Base-by-base conservation (phyloP, 1,140 invertebrate genomes). In the Drosophila yakuba region DNA sequence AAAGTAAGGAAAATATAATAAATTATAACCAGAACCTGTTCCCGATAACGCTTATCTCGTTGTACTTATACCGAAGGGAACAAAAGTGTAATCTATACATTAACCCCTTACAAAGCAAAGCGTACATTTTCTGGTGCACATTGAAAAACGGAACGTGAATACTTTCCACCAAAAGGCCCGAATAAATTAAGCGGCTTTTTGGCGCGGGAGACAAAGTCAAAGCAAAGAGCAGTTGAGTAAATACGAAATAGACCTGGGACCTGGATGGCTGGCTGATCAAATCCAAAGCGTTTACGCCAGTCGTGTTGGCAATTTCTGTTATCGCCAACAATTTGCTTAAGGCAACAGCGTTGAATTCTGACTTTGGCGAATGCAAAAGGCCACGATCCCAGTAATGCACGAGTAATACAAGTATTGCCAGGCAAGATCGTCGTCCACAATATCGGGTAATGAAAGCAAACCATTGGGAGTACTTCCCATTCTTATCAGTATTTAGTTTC, bases 251-350 rank as follows among this genome's bases (percentile, higher is more conserved):
- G 50, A 56, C 14, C 35, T 28, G 25, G 6, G 45, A 11, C 25
- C 20, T n/a, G n/a, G n/a, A 32, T 32, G 32, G 32, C 7, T 14
- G 17, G 38, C 17, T 35, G 61, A 51, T 69, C 68, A 36, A 25
- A 57, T 56, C 17, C 17, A 39, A 38, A 45, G 38, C 45, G 62
- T 54, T 67, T 66, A 66, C 39, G 36, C 25, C 64, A 56, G 51
- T 51, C 64, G 44, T 50, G 68, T 43, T 72, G 68, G 52, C 68
- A 63, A 74, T 74, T 74, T 75, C 14, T 58, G 47, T 76, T 76
- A 76, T 76, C 73, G 43, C 48, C 25, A 39, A 39, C 54, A 57
- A 28, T n/a, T 38, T 12, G 55, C 23, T 25, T 43, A 25, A 36
- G 23, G 35, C 50, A 35, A 20, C 28, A 54, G 55, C 25, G 52